Conservation (phyloP, 2,888 invertebrate genomes). For the Nomada hirtipes region DNA sequence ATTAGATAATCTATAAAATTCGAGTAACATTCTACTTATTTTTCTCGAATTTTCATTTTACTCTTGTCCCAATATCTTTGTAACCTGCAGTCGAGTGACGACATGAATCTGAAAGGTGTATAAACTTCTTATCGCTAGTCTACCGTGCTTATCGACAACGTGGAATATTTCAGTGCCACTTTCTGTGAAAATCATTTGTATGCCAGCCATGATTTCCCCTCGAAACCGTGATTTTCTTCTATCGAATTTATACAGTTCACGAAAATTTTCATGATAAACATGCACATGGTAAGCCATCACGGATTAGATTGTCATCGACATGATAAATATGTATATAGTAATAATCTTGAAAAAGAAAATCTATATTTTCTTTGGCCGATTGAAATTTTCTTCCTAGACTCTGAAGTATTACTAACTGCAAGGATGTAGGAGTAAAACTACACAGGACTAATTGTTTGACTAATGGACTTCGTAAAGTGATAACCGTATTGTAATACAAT, state of each 20-base stretch:
- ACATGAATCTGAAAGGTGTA: neutral
- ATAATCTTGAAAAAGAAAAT: neutral
- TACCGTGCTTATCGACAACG: conserved; percentile 17
- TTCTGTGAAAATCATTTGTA: conserved; percentile 30
- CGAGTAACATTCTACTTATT: too few relatives aligned
- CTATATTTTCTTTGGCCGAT: neutral
- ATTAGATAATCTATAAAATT: too few relatives aligned
- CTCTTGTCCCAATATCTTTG: neutral
- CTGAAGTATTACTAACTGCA: too few relatives aligned
- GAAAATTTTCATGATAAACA: conserved; percentile 12
- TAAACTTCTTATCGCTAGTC: conserved; percentile 1
- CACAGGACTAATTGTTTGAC: conserved; percentile 8
- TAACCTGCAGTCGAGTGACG: neutral
- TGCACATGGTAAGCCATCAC: neutral
- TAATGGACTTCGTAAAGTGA: neutral
- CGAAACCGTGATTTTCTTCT: conserved; percentile 17
- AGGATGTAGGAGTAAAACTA: neutral
- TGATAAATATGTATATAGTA: neutral
- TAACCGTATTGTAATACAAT: neutral
- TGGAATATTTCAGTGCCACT: conserved; percentile 12
- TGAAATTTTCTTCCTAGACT: neutral
- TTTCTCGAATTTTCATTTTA: neutral
- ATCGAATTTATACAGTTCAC: conserved; percentile 14
- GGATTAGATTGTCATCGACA: conserved; percentile 1
- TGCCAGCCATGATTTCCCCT: conserved; percentile 31